Conservation (phyloP, 2,888 invertebrate species). For the Terebella lapidaria region DNA sequence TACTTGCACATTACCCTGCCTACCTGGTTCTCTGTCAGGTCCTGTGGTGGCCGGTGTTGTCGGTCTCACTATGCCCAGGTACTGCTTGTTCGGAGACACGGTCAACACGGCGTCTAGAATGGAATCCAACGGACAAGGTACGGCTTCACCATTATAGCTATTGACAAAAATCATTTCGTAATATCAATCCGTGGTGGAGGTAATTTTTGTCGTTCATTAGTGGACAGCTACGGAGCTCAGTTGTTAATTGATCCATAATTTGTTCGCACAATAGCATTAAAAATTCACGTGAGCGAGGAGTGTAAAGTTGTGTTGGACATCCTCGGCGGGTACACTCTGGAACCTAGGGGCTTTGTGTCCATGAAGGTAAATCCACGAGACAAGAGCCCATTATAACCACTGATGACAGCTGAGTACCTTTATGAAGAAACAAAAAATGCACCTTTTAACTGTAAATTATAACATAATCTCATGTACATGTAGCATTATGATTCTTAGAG, state of each 20-base stretch:
- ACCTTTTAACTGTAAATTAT: no score
- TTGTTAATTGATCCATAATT: no score
- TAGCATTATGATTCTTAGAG: no score
- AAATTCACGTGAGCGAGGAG: conserved; percentile 51
- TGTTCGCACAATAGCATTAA: conserved; percentile 43
- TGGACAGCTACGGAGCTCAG: no score
- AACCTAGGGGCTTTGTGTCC: conserved; percentile 51
- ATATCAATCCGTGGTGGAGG: no score
- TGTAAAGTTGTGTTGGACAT: conserved; percentile 47
- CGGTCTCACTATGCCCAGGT: conserved; percentile 28
- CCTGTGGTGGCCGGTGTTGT: conserved; percentile 39
- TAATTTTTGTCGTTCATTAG: no score
- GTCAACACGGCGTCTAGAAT: conserved; percentile 19
- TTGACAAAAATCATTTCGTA: no score
- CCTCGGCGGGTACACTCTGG: conserved; percentile 52
- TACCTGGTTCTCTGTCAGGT: no score
- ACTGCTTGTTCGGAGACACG: conserved; percentile 37
- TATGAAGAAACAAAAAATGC: no score
- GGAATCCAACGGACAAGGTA: conserved; percentile 19
- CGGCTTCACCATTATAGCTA: no score
- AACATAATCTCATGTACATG: no score
- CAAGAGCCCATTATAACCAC: neutral
- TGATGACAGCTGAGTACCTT: neutral
- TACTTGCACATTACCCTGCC: no score
- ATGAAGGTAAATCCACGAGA: conserved; percentile 53